phyloP scores from a whole-genome alignment of 2,888 invertebrate genomes.

The Ecliptopera silaceata region DNA sequence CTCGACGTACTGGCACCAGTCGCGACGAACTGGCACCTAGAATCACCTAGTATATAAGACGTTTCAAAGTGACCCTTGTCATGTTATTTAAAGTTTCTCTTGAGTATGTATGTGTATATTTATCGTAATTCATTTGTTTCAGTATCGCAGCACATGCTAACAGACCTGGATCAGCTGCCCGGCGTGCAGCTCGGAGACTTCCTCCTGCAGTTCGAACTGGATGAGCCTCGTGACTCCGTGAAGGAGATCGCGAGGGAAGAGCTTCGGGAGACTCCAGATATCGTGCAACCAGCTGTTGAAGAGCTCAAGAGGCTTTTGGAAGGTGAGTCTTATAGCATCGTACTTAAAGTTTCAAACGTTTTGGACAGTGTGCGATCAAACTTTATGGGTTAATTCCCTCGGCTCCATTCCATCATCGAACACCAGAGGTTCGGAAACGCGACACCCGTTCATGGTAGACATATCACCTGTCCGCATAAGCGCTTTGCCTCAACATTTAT shows the following conservation, averaged over 20 bases:
- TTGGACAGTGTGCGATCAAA: no score
- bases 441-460: no score
- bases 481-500: no score
- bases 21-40: no score
- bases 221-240: slow-evolving; percentile 84
- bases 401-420: no score
- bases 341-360: not conserved
- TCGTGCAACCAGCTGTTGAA: slow-evolving; percentile 80
- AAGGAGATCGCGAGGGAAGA: slow-evolving; percentile 87
- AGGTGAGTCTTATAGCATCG: slow-evolving; percentile 68
- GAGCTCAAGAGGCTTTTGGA: slow-evolving; percentile 84
- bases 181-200: slow-evolving; percentile 86
- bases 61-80: no score
- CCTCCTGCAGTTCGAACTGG: slow-evolving; percentile 87
- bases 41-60: no score
- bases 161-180: slow-evolving; percentile 86
- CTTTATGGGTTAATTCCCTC: no score
- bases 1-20: no score
- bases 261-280: slow-evolving; percentile 86
- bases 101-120: not conserved
- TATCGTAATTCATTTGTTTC: slow-evolving; percentile 40
- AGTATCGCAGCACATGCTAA: slow-evolving; percentile 89
- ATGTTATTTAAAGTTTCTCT: no score
- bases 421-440: no score
- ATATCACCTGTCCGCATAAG: no score